A percentile compares a stretch with the other conserved stretches of the same genome.
Conservation (phyloP, 2,113 vertebrate species). For the Acanthisitta chloris region DNA sequence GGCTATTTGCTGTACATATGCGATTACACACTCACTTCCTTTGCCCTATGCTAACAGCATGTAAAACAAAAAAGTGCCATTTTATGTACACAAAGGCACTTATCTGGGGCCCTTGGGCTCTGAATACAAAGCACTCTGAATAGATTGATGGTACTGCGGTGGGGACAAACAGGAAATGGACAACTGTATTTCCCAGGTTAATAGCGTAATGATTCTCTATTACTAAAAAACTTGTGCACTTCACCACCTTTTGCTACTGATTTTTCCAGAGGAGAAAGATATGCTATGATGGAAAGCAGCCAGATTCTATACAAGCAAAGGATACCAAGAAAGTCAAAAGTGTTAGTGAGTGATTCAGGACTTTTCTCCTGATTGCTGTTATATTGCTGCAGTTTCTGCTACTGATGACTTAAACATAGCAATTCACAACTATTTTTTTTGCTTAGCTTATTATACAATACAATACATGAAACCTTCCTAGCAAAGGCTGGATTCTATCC, state of each 20-base stretch:
- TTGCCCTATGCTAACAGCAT: conserved; percentile 79
- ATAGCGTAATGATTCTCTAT: conserved; percentile 70
- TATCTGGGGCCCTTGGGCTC: conserved; percentile 72
- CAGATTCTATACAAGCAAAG: background rate
- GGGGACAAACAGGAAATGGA: conserved; percentile 76
- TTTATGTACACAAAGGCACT: conserved; percentile 84
- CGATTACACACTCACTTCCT: conserved; percentile 80
- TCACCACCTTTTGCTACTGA: conserved; percentile 55
- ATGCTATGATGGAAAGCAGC: background rate
- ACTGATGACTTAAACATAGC: background rate
- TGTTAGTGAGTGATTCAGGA: background rate
- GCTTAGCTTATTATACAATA: background rate
- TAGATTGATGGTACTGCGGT: conserved; percentile 77
- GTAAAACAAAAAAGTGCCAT: conserved; percentile 84
- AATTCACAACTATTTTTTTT: background rate
- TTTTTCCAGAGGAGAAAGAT: conserved; percentile 33
- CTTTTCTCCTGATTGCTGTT: background rate
- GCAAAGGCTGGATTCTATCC: background rate
- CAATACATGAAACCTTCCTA: background rate
- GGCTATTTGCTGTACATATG: conserved; percentile 91
- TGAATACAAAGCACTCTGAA: conserved; percentile 75
- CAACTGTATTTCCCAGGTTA: conserved; percentile 72
- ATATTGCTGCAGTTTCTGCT: background rate
- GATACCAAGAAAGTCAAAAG: background rate
- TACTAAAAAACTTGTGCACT: conserved; percentile 61